phyloP scores from a whole-genome alignment of 2,797 vertebrate genomes.

The Notolabrus celidotus region DNA sequence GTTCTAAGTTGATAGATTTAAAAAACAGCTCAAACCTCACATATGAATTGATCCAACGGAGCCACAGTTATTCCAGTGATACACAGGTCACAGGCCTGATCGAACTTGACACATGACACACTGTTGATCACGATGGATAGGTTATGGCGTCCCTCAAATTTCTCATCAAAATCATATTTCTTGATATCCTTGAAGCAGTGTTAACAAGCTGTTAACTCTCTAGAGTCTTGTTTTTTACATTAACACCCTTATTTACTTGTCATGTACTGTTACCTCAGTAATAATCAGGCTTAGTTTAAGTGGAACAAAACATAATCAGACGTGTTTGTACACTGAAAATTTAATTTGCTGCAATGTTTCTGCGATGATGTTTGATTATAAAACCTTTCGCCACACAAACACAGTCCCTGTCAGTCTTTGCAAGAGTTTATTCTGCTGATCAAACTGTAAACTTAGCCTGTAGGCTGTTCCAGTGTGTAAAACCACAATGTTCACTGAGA shows the following conservation, averaged over 20 bases:
- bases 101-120: background rate
- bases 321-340: too few relatives aligned
- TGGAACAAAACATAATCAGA: background rate
- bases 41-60: background rate
- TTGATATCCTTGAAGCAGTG: too few relatives aligned
- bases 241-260: too few relatives aligned
- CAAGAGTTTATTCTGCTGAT: background rate
- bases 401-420: background rate
- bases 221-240: too few relatives aligned
- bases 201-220: too few relatives aligned
- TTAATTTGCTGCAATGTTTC: background rate
- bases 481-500: background rate
- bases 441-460: background rate
- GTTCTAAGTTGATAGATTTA: background rate
- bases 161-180: background rate
- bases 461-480: background rate
- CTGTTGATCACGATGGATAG: too few relatives aligned
- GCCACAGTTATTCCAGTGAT: background rate
- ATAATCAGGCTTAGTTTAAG: background rate
- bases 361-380: background rate
- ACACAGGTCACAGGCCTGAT: background rate
- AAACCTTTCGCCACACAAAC: background rate
- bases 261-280: background rate
- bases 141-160: background rate
- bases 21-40: background rate